A percentile compares a stretch with the other conserved stretches of the same genome.
phyloP scores from a whole-genome alignment of 2,888 invertebrate species.

The Coenonympha glycerion region DNA sequence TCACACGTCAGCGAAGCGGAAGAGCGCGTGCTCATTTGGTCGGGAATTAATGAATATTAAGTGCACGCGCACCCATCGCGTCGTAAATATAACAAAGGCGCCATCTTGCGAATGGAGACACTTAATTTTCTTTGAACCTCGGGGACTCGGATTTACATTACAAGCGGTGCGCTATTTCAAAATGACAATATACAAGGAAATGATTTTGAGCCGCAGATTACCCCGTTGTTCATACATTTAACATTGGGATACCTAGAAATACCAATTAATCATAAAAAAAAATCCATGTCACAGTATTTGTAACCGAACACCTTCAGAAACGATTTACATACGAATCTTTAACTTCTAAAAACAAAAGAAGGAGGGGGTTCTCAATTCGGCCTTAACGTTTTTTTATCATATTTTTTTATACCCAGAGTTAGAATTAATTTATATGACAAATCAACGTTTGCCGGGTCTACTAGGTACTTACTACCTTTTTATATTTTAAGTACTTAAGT shows the following conservation, averaged over 20 bases:
- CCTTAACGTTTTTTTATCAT: no score
- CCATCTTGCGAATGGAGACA: slow-evolving; percentile 43
- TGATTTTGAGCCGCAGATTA: slow-evolving; percentile 7
- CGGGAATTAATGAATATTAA: slow-evolving; percentile 68
- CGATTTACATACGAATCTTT: no score
- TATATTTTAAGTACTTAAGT: no score
- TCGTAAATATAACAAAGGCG: slow-evolving; percentile 30
- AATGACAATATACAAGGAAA: slow-evolving; percentile 25
- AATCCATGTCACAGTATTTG: no score
- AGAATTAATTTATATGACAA: no score
- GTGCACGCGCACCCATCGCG: slow-evolving; percentile 43
- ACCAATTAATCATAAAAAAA: no score
- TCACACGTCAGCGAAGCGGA: slow-evolving; percentile 45
- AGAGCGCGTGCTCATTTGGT: slow-evolving; percentile 46
- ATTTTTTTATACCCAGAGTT: no score
- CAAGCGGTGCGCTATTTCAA: slow-evolving; percentile 21
- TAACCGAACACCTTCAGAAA: no score
- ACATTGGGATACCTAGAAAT: neutral
- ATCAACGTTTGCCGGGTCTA: no score
- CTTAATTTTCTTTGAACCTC: slow-evolving; percentile 37
- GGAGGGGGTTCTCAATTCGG: no score
- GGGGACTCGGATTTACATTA: slow-evolving; percentile 30
- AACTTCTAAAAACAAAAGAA: no score
- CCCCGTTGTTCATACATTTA: neutral
- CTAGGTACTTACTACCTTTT: no score